phyloP scores from a whole-genome alignment of 2,113 vertebrate species.

The Atlantisia rogersi region DNA sequence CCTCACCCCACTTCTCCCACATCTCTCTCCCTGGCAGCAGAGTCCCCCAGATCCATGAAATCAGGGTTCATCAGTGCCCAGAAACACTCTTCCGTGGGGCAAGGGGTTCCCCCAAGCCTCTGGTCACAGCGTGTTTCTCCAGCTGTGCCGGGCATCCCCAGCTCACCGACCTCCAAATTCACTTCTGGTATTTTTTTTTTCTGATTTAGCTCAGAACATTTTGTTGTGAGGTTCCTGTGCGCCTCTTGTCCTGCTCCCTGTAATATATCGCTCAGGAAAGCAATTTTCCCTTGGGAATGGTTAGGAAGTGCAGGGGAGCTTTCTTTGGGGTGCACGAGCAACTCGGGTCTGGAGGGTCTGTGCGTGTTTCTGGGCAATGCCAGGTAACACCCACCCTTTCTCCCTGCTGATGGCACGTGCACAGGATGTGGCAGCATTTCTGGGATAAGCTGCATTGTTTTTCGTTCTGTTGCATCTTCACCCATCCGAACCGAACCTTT shows the following conservation, averaged over 20 bases:
- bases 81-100: background rate
- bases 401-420: too few relatives aligned
- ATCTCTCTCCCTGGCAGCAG: background rate
- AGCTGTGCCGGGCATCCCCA: background rate
- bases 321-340: background rate
- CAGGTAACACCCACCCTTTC: background rate
- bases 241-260: background rate
- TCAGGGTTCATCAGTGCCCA: fast-evolving
- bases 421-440: background rate
- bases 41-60: background rate
- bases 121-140: background rate
- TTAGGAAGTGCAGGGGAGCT: background rate
- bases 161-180: fast-evolving
- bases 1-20: background rate
- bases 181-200: background rate
- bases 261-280: background rate
- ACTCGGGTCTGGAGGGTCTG: background rate
- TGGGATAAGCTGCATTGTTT: background rate
- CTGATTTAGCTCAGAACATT: background rate
- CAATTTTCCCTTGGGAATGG: background rate
- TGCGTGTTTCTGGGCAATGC: background rate
- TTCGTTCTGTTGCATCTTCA: background rate
- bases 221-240: background rate
- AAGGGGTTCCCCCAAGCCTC: background rate
- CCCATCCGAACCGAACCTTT: background rate